A percentile compares a stretch with the other conserved stretches of the same genome.
Conservation (phyloP, 2,113 vertebrate genomes). For the Nycticebus coucang region DNA sequence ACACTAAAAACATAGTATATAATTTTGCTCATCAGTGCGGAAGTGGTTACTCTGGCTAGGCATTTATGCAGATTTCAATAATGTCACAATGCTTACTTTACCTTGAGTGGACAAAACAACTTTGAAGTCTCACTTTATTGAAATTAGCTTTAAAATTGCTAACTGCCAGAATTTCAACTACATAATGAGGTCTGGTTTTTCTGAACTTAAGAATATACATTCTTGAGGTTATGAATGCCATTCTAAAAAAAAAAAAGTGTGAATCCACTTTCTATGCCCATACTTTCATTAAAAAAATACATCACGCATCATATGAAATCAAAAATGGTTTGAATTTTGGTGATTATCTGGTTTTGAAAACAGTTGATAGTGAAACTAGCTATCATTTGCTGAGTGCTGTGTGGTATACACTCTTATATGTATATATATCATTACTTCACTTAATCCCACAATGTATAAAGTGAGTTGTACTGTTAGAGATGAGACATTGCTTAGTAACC, state of each 20-base stretch:
- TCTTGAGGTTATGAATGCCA: not conserved
- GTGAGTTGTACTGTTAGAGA: not conserved
- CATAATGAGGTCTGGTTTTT: not conserved
- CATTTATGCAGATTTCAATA: not conserved
- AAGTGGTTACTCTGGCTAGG: not conserved
- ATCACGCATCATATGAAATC: not conserved
- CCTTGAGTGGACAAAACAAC: not conserved
- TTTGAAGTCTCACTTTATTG: not conserved
- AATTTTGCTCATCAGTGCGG: not conserved
- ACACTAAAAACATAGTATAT: not conserved
- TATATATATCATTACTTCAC: not conserved
- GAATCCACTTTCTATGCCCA: not conserved
- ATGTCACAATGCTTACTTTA: not conserved
- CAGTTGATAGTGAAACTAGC: not conserved
- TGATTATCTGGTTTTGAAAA: constrained; percentile 16
- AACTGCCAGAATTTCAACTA: not conserved
- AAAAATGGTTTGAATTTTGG: not conserved
- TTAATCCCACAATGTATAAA: not conserved
- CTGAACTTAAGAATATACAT: not conserved
- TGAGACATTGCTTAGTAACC: not conserved
- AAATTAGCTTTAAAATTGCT: not conserved
- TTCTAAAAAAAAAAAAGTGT: not conserved
- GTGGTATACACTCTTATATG: not conserved
- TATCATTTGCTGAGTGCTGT: not conserved
- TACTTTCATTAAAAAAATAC: not conserved